phyloP scores from a whole-genome alignment of 2,888 invertebrate species.

The Cheiracanthium punctorium region DNA sequence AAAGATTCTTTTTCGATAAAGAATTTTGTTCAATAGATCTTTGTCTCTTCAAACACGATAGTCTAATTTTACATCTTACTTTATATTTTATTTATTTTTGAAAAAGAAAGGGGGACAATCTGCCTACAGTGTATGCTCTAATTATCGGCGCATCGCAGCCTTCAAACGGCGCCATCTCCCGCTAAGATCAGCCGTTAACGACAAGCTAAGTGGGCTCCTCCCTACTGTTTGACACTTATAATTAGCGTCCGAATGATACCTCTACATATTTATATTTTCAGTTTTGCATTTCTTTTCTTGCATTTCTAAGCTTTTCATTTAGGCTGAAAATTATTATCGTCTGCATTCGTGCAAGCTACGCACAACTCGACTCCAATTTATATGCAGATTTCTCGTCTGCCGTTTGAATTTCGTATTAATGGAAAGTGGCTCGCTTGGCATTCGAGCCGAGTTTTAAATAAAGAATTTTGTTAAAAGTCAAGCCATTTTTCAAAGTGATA shows the following conservation, averaged over 20 bases:
- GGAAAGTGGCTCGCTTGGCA: constrained; percentile 50
- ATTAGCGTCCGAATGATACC: constrained; percentile 61
- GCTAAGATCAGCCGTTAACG: constrained; percentile 32
- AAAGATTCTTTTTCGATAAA: no score
- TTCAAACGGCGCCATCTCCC: constrained; percentile 24
- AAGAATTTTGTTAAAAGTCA: neutral
- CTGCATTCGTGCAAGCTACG: constrained; percentile 36
- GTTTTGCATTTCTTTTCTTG: constrained; percentile 4
- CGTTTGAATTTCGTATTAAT: constrained; percentile 33
- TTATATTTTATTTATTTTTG: no score
- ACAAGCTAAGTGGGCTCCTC: constrained; percentile 52
- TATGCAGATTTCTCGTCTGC: constrained; percentile 55
- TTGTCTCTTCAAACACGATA: no score
- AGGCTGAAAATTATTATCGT: constrained; percentile 39
- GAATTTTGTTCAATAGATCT: no score
- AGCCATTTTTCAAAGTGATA: constrained; percentile 10
- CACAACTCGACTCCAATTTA: constrained; percentile 47
- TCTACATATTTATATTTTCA: constrained; percentile 51
- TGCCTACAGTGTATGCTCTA: neutral
- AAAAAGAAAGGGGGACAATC: neutral
- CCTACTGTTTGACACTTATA: constrained; percentile 56
- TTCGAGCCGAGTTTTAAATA: constrained; percentile 23
- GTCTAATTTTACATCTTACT: no score
- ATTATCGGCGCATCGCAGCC: neutral
- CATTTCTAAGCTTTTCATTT: constrained; percentile 31